These are phyloP conservation scores for Pangasius djambal DNA, from an alignment of 2,797 vertebrate genomes.

Conservation along the genomic window DNA sequence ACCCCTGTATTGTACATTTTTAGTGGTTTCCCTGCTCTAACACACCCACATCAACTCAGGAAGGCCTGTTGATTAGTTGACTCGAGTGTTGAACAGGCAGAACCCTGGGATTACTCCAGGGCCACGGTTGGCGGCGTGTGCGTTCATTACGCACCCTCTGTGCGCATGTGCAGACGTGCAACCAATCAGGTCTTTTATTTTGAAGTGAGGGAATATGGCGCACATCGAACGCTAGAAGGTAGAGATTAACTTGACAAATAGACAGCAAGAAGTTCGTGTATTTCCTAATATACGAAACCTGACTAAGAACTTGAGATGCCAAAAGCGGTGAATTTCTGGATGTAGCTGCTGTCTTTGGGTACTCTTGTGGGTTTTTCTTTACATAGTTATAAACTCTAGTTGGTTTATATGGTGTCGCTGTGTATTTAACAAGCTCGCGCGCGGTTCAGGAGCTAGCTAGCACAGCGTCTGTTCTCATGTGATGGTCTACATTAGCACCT, in stretches of 20 bases:
- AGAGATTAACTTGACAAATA: no score
- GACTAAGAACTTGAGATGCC: accelerated
- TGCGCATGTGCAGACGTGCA: slow-evolving; percentile 7
- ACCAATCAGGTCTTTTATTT: slow-evolving; percentile 26
- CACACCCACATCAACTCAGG: neutral
- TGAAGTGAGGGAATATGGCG: neutral
- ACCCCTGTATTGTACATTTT: neutral
- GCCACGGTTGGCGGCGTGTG: neutral
- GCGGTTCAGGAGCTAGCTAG: neutral
- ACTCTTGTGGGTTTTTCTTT: no score
- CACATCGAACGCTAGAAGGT: no score
- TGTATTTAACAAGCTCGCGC: neutral
- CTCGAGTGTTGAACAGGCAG: no score
- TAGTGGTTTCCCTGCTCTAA: neutral
- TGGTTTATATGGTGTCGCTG: neutral
- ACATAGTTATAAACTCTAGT: neutral
- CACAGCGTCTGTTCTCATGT: neutral
- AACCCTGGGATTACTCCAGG: neutral
- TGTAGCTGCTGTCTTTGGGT: neutral
- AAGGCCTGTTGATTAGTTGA: neutral
- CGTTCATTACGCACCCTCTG: neutral
- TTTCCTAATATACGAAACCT: neutral
- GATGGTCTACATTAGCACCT: no score
- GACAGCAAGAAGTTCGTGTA: neutral
- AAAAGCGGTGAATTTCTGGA: neutral